These are phyloP conservation scores for Luscinia luscinia DNA, from an alignment of 2,797 vertebrate genomes.

Conservation along the genomic window DNA sequence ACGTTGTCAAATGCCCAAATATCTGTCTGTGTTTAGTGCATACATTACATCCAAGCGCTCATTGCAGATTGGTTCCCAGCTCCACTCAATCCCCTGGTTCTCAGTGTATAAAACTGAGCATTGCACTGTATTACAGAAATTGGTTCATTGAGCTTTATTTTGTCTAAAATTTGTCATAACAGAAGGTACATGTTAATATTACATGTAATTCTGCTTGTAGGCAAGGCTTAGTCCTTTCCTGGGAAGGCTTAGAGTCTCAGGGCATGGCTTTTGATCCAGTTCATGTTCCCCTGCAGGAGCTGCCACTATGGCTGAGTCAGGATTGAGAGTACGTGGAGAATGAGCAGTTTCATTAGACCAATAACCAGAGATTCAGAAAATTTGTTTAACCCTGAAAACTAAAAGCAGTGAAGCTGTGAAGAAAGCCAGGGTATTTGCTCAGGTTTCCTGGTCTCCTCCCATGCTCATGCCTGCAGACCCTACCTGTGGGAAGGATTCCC, in stretches of 20 bases:
- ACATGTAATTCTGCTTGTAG: not conserved
- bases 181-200: not conserved
- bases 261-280: not conserved
- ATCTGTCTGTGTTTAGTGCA: not conserved
- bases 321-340: not conserved
- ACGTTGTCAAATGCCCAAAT: not conserved
- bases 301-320: not conserved
- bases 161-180: not conserved
- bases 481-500: not conserved
- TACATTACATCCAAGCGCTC: not conserved
- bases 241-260: not conserved
- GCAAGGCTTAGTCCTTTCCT: not conserved
- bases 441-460: not conserved
- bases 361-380: not conserved
- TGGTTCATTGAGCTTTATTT: not conserved
- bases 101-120: not conserved
- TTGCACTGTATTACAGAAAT: no score
- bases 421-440: not conserved
- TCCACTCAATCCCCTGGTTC: not conserved
- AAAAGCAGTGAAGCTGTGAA: not conserved
- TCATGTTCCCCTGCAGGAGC: not conserved
- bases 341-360: not conserved
- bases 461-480: accelerated
- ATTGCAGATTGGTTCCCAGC: not conserved
- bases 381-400: not conserved